Conservation (phyloP, 2,113 vertebrate genomes). For the Triplophysa siluroides region DNA sequence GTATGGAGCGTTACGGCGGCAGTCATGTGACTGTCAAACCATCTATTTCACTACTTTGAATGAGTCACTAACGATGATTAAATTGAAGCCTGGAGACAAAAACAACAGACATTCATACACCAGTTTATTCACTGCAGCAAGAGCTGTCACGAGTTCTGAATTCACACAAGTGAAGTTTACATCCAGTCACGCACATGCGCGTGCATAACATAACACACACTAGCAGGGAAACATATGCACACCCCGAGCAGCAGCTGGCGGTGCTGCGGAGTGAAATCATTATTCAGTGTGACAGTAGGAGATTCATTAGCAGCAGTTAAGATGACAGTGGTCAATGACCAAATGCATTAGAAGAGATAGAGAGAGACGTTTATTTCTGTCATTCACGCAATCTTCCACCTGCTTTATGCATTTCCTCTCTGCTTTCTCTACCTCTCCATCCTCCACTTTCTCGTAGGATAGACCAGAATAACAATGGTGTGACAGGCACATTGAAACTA, state of each 20-base stretch:
- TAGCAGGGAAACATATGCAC: neutral
- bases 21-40: conserved; percentile 33
- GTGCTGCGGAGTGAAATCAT: conserved; percentile 34
- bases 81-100: conserved; percentile 38
- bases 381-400: neutral
- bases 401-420: neutral
- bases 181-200: conserved; percentile 1
- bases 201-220: neutral
- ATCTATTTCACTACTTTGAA: conserved; percentile 31
- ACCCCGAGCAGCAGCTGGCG: conserved; percentile 20
- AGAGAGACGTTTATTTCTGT: conserved; percentile 6
- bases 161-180: conserved; percentile 9
- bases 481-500: no score
- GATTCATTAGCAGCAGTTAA: conserved; percentile 45
- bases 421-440: neutral
- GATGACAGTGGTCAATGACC: conserved; percentile 37
- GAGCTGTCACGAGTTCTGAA: conserved; percentile 2
- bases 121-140: conserved; percentile 20
- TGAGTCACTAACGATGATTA: conserved; percentile 43
- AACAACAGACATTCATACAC: conserved; percentile 35
- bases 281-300: conserved; percentile 40
- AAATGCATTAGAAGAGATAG: conserved; percentile 25
- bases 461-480: neutral
- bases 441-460: neutral
- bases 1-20: conserved; percentile 20